These are phyloP conservation scores for Drosophila atripex DNA, from an alignment of 2,888 invertebrate genomes.

Conservation along the genomic window DNA sequence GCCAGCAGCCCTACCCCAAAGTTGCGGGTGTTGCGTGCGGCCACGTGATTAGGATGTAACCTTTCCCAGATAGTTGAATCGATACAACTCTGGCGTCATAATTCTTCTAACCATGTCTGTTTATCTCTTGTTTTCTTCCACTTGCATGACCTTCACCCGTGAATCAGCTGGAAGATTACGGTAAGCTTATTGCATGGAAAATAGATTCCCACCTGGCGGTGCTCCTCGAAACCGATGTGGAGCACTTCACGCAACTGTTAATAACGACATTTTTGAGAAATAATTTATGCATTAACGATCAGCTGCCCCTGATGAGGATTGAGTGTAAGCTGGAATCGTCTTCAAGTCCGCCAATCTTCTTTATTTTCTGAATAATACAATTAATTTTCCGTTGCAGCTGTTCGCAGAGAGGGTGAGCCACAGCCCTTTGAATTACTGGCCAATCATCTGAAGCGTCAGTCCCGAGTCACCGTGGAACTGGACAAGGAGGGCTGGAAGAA, in stretches of 20 bases:
- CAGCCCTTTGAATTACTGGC: constrained; percentile 85
- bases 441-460: constrained; percentile 83
- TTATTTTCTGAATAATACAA: constrained; percentile 9
- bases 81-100: constrained; percentile 45
- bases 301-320: constrained; percentile 89
- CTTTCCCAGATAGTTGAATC: constrained; percentile 24
- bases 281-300: constrained; percentile 90
- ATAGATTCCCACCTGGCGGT: constrained; percentile 90
- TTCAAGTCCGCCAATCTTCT: constrained; percentile 1
- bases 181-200: constrained; percentile 92
- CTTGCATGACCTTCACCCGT: constrained; percentile 35
- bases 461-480: constrained; percentile 77
- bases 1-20: neutral
- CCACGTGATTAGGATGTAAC: constrained; percentile 34
- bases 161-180: constrained; percentile 90
- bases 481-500: constrained; percentile 81
- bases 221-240: constrained; percentile 90
- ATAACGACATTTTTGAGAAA: constrained; percentile 89
- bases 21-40: constrained; percentile 30
- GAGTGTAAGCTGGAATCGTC: constrained; percentile 87
- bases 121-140: constrained; percentile 27
- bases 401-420: constrained; percentile 86
- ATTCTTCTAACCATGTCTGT: constrained; percentile 12
- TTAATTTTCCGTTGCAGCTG: constrained; percentile 83
- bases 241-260: constrained; percentile 88